These are phyloP conservation scores for Aricia agestis DNA, from an alignment of 1,140 invertebrate genomes.

Conservation along the genomic window DNA sequence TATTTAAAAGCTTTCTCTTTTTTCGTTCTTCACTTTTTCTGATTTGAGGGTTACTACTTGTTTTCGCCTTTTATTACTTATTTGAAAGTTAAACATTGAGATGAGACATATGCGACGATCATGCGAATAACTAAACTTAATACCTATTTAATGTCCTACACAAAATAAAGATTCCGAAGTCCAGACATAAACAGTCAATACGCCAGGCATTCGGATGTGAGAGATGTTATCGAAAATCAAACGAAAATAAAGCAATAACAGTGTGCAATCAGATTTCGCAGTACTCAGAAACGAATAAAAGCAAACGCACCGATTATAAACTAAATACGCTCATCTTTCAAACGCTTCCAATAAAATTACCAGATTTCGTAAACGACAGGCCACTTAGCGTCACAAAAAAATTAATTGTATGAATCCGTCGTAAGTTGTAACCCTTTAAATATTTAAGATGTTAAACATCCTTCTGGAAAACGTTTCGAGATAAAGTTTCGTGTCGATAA, in stretches of 20 bases:
- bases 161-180: too few relatives aligned
- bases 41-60: too few relatives aligned
- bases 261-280: conserved; percentile 3
- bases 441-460: conserved; percentile 32
- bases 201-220: not conserved
- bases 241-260: conserved; percentile 15
- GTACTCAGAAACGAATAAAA: conserved; percentile 1
- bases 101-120: too few relatives aligned
- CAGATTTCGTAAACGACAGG: not conserved
- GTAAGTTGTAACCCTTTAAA: conserved; percentile 23
- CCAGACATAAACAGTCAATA: too few relatives aligned
- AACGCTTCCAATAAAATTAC: conserved; percentile 8
- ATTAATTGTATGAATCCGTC: conserved; percentile 13
- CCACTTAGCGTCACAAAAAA: conserved; percentile 7
- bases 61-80: too few relatives aligned
- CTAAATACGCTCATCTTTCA: conserved; percentile 10
- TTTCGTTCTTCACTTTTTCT: not conserved
- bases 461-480: conserved; percentile 35
- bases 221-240: not conserved
- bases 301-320: conserved; percentile 1
- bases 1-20: not conserved
- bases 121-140: too few relatives aligned
- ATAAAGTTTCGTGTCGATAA: conserved; percentile 60
- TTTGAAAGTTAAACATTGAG: too few relatives aligned
- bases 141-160: too few relatives aligned